phyloP scores from a whole-genome alignment of 2,888 invertebrate species.

The Tupiocoris notatus region DNA sequence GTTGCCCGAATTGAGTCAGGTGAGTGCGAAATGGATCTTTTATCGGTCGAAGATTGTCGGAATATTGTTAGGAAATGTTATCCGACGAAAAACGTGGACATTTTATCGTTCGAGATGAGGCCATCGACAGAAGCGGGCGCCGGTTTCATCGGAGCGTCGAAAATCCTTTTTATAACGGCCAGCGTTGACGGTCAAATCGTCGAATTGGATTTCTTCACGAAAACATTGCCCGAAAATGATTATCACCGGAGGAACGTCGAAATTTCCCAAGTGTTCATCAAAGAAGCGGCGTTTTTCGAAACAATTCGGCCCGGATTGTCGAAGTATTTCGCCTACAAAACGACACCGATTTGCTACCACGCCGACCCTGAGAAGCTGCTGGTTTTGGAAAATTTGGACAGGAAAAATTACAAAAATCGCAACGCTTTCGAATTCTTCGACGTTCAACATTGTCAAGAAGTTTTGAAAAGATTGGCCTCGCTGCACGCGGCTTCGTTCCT shows the following conservation, averaged over 20 bases:
- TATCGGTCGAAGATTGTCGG: neutral
- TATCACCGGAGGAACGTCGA: slow-evolving; percentile 20
- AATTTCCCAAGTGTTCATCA: neutral
- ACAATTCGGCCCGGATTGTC: neutral
- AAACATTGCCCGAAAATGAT: slow-evolving; percentile 11
- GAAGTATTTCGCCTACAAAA: slow-evolving; percentile 23
- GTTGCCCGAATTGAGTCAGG: no score
- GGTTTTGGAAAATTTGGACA: slow-evolving; percentile 11
- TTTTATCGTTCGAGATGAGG: slow-evolving; percentile 7
- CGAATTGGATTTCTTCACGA: slow-evolving; percentile 21
- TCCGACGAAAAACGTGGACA: neutral
- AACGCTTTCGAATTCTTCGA: neutral
- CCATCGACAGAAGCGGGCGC: neutral
- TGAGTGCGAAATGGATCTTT: slow-evolving; percentile 19
- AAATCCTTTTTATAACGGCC: neutral
- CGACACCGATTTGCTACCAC: slow-evolving; percentile 26
- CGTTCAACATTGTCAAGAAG: slow-evolving; percentile 25
- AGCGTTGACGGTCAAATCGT: neutral
- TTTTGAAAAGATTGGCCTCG: slow-evolving; percentile 1
- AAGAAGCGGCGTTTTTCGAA: slow-evolving; percentile 13
- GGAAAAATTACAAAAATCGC: slow-evolving; percentile 10
- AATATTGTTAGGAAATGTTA: slow-evolving; percentile 6
- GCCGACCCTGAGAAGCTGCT: slow-evolving; percentile 14
- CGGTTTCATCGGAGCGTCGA: slow-evolving; percentile 10
- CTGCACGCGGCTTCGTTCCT: slow-evolving; percentile 28